phyloP scores from a whole-genome alignment of 2,888 invertebrate species.

The Sphaerophoria rueppellii region DNA sequence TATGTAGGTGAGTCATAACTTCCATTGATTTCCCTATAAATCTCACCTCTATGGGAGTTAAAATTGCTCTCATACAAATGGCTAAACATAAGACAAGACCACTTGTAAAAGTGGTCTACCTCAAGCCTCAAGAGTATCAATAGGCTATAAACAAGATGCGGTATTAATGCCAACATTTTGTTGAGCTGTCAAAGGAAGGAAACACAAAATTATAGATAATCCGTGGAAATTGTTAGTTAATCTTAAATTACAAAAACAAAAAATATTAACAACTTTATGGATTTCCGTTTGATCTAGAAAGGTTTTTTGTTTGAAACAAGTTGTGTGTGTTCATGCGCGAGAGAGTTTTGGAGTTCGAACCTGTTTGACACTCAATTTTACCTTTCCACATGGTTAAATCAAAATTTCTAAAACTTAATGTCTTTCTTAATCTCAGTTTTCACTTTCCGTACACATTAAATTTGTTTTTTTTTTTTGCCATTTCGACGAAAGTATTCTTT shows the following conservation, averaged over 20 bases:
- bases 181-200: constrained; percentile 48
- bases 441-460: constrained; percentile 44
- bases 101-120: constrained; percentile 56
- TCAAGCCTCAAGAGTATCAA: constrained; percentile 14
- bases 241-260: constrained; percentile 5
- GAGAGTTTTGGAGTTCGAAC: not conserved
- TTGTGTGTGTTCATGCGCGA: not conserved
- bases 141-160: not conserved
- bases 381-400: not conserved
- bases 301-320: not conserved
- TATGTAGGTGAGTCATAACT: constrained; percentile 73
- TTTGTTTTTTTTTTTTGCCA: not conserved
- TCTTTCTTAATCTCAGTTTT: constrained; percentile 28
- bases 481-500: constrained; percentile 50
- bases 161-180: constrained; percentile 19
- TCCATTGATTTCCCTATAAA: constrained; percentile 70
- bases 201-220: constrained; percentile 44
- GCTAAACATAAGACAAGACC: constrained; percentile 10
- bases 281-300: constrained; percentile 60
- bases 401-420: constrained; percentile 15
- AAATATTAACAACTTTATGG: constrained; percentile 44
- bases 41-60: constrained; percentile 35
- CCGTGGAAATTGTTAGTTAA: constrained; percentile 32
- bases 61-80: not conserved
- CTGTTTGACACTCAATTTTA: not conserved